Evolutionary conservation across 2,797 vertebrate species (phyloP).

Genomic region (Chrysolophus pictus): DNA sequence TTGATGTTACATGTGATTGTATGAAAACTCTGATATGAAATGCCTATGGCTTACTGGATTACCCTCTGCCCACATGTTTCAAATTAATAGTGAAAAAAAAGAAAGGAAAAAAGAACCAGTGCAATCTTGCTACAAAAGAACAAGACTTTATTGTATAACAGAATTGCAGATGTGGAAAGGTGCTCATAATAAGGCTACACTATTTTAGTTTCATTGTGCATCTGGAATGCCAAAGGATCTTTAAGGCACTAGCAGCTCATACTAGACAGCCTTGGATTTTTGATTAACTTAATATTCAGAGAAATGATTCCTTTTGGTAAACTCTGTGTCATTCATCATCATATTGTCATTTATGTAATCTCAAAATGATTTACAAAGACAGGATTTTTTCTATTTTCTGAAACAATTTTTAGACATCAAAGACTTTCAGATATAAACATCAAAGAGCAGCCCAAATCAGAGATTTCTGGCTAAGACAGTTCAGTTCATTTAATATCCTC

Average conservation of each 20-base stretch:
- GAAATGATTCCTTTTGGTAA: slow-evolving; percentile 69
- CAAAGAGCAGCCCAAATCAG: slow-evolving; percentile 82
- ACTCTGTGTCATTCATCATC: slow-evolving; percentile 80
- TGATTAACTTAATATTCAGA: slow-evolving; percentile 82
- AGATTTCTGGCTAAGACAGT: slow-evolving; percentile 85
- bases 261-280: slow-evolving; percentile 71
- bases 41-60: slow-evolving; percentile 85
- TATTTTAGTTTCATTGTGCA: slow-evolving; percentile 80
- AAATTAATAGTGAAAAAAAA: slow-evolving; percentile 80
- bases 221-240: slow-evolving; percentile 78
- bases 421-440: slow-evolving; percentile 82
- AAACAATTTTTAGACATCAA: slow-evolving; percentile 85
- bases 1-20: slow-evolving; percentile 82
- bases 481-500: slow-evolving; percentile 86
- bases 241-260: slow-evolving; percentile 73
- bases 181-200: slow-evolving; percentile 80
- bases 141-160: slow-evolving; percentile 85
- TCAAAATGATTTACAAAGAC: slow-evolving; percentile 83
- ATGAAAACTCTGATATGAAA: slow-evolving; percentile 83
- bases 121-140: slow-evolving; percentile 84
- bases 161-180: slow-evolving; percentile 85
- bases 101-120: slow-evolving; percentile 69
- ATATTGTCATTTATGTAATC: slow-evolving; percentile 81
- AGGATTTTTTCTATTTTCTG: slow-evolving; percentile 79
- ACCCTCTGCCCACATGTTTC: slow-evolving; percentile 83